Conservation (phyloP, 1,140 invertebrate genomes). For the Sycophaga agraensis region DNA sequence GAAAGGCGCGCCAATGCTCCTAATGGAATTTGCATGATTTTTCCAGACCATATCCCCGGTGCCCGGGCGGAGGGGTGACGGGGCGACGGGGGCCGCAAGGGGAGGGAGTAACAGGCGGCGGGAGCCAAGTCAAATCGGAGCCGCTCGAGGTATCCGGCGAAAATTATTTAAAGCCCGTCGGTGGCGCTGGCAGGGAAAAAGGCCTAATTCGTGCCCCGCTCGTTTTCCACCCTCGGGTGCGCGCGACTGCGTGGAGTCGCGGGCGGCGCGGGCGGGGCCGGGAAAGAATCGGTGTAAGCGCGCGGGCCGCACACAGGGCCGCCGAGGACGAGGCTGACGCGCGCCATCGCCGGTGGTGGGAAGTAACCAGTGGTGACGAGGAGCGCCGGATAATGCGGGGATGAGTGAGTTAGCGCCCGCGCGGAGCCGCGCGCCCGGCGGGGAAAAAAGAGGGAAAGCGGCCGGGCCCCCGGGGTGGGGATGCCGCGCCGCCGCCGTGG, state of each 20-base stretch:
- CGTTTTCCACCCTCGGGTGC: background rate
- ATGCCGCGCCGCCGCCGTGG: no score
- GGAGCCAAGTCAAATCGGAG: background rate
- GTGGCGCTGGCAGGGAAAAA: background rate
- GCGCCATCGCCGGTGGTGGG: conserved; percentile 28
- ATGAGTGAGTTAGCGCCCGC: conserved; percentile 40
- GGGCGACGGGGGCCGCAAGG: no score
- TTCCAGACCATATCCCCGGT: no score
- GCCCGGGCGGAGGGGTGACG: no score
- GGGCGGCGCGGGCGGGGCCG: no score
- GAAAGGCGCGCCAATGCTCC: no score
- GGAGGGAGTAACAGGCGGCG: no score
- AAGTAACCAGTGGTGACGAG: conserved; percentile 36
- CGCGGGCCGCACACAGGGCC: background rate
- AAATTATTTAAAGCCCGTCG: background rate
- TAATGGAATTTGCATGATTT: no score
- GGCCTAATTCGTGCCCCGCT: background rate
- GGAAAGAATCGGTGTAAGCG: no score
- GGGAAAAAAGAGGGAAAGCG: conserved; percentile 28
- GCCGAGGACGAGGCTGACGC: conserved; percentile 4
- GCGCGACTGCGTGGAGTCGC: background rate
- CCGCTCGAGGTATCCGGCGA: no score
- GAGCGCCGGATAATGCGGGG: conserved; percentile 37
- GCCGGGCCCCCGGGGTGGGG: conserved; percentile 13
- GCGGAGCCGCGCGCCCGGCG: no score